Evolutionary conservation across 2,797 vertebrate species (phyloP), one percentile per base, ranked within the genome.

Genomic region (Vespertilio murinus): DNA sequence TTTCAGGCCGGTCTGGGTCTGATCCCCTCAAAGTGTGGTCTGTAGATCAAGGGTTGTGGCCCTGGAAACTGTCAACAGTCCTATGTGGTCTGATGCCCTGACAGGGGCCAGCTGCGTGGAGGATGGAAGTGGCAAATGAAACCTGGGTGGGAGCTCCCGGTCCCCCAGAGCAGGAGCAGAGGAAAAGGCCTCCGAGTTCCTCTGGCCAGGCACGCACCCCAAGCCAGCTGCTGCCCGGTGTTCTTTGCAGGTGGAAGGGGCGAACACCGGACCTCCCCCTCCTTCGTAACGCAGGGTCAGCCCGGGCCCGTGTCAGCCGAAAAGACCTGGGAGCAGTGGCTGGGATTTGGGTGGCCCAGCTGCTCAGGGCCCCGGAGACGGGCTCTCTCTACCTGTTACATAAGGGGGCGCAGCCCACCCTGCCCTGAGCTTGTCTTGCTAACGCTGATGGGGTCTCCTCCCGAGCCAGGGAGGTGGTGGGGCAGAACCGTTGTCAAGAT

Each of bases 241-340:
- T 56, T 3, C 75, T 54, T 12, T 28, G 30, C n/a, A 28, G 33
- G 12, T 12, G 42, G n/a, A 56, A 6, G 8, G 2, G 2, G 22
- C 0, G 8, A 47, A 25, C 28, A 38, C 35, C 0, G 3, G 23
- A 67, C 23, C 11, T 6, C 69, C 45, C 1, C 9, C 12, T 42
- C 35, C 5, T 12, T 5, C 83, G 22, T 16, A 49, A 56, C 33
- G 33, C 23, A 40, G 54, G 38, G 13, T 40, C 69, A 54, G 59
- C 45, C 25, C 2, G 35, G 0, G 2, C 35, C 54, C 1, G 0
- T 17, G 22, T 0, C 0, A 6, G 8, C 13, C 0, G 0, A 20
- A 18, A 69, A 30, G 28, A 35, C 74, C n/a, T 0, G 4, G 23
- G 16, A 22, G 25, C 30, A 4, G 18, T 0, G 5, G 80, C 35